Conservation (phyloP, 2,113 vertebrate species). For the Sinocyclocheilus maitianheensis region DNA sequence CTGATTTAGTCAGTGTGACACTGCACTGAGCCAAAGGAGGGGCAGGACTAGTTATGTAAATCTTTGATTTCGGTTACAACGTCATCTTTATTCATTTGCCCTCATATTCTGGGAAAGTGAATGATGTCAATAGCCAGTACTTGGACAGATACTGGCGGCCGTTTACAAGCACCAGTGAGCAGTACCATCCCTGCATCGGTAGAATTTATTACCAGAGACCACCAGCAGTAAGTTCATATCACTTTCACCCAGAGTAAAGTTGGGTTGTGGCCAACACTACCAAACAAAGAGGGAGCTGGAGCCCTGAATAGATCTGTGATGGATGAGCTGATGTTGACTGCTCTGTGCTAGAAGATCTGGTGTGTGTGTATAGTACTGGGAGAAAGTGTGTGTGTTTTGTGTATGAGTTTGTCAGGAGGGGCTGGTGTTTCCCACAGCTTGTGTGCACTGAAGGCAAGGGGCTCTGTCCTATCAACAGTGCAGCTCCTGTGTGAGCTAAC, state of each 20-base stretch:
- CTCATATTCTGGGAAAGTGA: not conserved
- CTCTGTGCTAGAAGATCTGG: conserved; percentile 3
- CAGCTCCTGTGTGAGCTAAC: conserved; percentile 57
- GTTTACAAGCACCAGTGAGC: not conserved
- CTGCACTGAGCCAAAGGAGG: not conserved
- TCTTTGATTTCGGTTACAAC: not conserved
- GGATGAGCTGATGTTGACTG: conserved; percentile 31
- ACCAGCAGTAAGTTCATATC: conserved; percentile 29
- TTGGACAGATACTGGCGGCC: not conserved
- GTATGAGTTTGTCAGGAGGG: conserved; percentile 28
- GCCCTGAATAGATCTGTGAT: conserved; percentile 25
- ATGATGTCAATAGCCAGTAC: not conserved
- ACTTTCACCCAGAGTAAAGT: conserved; percentile 20
- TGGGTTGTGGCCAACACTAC: conserved; percentile 6
- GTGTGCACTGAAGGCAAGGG: conserved; percentile 26
- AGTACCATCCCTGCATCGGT: not conserved
- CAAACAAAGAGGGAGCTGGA: not conserved
- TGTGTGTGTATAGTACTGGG: conserved; percentile 29
- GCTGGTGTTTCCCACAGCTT: conserved; percentile 54
- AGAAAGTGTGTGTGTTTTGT: conserved; percentile 31
- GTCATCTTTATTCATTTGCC: not conserved
- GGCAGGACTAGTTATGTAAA: not conserved
- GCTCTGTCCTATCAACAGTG: conserved; percentile 63
- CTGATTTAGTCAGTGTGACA: not conserved
- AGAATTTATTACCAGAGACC: conserved; percentile 19